Evolutionary conservation across 2,888 invertebrate genomes (phyloP).

Genomic region (Uloborus plumipes): DNA sequence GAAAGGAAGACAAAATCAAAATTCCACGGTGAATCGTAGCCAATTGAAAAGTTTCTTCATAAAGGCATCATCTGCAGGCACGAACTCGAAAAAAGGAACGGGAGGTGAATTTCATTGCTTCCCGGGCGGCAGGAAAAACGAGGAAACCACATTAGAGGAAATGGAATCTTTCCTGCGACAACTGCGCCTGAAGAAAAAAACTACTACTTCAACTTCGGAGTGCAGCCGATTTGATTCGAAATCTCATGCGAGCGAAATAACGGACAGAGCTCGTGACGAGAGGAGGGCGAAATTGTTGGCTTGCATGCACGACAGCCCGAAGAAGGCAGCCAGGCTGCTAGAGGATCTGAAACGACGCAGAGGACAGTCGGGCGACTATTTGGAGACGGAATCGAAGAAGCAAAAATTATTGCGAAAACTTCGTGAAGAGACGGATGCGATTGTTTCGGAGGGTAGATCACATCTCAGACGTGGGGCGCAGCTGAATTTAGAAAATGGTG

Average conservation of each 20-base stretch:
- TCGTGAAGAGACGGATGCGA: slow-evolving; percentile 32
- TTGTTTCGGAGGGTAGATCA: slow-evolving; percentile 9
- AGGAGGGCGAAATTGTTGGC: slow-evolving; percentile 45
- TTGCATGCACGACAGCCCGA: slow-evolving; percentile 14
- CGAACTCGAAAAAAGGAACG: background rate
- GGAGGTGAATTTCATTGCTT: background rate
- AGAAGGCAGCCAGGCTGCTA: slow-evolving; percentile 39
- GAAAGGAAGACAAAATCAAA: slow-evolving; percentile 1
- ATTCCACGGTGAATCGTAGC: too few relatives aligned
- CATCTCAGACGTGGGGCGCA: background rate
- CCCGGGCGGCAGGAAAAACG: background rate
- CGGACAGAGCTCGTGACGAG: slow-evolving; percentile 30
- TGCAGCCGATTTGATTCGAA: background rate
- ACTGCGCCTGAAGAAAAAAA: slow-evolving; percentile 26
- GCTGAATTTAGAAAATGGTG: slow-evolving; percentile 7
- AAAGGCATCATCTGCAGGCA: background rate
- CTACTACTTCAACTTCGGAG: background rate
- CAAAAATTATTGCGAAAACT: slow-evolving; percentile 39
- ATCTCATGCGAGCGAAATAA: slow-evolving; percentile 19
- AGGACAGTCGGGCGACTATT: slow-evolving; percentile 3
- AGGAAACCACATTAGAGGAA: slow-evolving; percentile 17
- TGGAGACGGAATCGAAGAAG: slow-evolving; percentile 13
- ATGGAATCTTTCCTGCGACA: slow-evolving; percentile 43
- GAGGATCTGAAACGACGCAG: slow-evolving; percentile 21
- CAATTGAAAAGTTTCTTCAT: too few relatives aligned